Evolutionary conservation across 2,113 vertebrate species (phyloP).

Genomic region (Syngnathus typhle): DNA sequence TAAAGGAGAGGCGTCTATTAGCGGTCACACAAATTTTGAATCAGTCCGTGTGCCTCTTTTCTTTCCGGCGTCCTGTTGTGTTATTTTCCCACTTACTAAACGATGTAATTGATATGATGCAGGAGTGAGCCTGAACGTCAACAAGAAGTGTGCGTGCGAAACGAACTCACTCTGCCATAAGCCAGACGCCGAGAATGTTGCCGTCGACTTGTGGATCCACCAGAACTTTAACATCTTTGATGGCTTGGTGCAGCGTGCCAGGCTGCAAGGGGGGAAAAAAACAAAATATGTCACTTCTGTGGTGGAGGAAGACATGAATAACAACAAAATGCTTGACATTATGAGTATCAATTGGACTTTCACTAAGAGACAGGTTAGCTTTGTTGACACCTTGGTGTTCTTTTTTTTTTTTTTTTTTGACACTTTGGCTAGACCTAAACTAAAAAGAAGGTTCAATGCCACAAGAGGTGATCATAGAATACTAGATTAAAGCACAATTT

Average conservation of each 20-base stretch:
- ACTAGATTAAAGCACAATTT: no score
- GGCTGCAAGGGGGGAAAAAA: constrained; percentile 54
- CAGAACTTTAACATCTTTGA: constrained; percentile 67
- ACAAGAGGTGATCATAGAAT: no score
- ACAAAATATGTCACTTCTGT: constrained; percentile 46
- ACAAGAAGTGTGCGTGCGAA: background rate
- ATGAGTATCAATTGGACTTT: no score
- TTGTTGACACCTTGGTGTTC: no score
- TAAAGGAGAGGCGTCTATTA: background rate
- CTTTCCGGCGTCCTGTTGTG: background rate
- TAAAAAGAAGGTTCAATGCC: background rate
- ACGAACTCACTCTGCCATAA: constrained; percentile 74
- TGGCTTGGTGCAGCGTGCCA: constrained; percentile 72
- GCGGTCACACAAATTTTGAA: background rate
- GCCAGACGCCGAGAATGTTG: constrained; percentile 68
- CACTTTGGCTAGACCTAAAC: no score
- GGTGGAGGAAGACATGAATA: constrained; percentile 26
- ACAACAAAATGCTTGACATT: no score
- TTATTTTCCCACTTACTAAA: background rate
- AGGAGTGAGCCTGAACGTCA: background rate
- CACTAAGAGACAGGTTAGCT: no score
- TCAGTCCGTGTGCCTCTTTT: background rate
- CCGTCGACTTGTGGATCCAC: constrained; percentile 64
- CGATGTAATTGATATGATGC: background rate
- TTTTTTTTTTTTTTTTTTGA: no score